Evolutionary conservation across 2,113 vertebrate genomes (phyloP), one percentile per base, ranked within the genome.

Genomic region (Suncus etruscus): DNA sequence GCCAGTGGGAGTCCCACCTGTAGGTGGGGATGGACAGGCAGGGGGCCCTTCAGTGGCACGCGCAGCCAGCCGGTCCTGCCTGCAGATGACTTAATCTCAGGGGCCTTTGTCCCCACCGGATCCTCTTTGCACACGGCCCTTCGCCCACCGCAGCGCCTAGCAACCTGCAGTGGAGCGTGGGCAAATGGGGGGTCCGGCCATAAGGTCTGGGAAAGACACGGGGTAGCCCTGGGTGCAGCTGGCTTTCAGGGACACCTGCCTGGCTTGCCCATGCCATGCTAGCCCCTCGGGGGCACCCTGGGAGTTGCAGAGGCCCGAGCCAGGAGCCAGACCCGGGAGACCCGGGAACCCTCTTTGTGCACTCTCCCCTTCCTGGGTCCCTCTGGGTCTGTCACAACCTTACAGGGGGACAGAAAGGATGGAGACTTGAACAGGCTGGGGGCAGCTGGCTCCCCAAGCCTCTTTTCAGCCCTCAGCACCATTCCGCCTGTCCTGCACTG

Each of bases 1-100:
- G 39, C 39, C 39, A 39, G 39, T 39, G 39, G 39, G 39, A 39
- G 39, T 39, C 39, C 39, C 39, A 39, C 39, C 39, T 39, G 39
- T 39, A 39, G 39, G 39, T 39, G 39, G 39, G 39, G 39, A 39
- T 39, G 39, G 39, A 39, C 39, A 39, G 39, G 39, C 39, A 39
- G 39, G 39, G 39, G 39, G 39, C 39, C 39, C 39, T 39, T 39
- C 39, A 39, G 39, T 39, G 39, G 39, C 39, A 39, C 39, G 5
- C 54, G 54, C 54, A 58, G 54, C 54, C 54, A 58, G 12, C 11
- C 12, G 6, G 27, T 29, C 65, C 65, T 20, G 58, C 58, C 58
- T 22, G 18, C 87, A 93, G 93, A 95, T 93, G 95, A 96, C 96
- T 95, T 89, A 96, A 96, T 95, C 96, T 31, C 87, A 79, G 92